phyloP scores from a whole-genome alignment of 2,113 vertebrate genomes.

The Limanda limanda region DNA sequence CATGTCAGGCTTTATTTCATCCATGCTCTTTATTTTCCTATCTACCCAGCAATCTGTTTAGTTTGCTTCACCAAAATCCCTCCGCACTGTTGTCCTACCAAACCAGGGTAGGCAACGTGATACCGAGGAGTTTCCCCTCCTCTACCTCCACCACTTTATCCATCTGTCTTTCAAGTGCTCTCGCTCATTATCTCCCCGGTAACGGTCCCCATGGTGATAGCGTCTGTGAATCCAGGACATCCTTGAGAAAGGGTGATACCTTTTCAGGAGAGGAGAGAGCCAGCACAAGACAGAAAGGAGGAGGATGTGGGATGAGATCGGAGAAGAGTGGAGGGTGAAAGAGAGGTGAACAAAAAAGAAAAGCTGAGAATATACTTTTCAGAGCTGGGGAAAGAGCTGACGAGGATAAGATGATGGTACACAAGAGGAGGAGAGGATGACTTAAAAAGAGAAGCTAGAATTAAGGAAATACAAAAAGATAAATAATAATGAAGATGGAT shows the following conservation, averaged over 20 bases:
- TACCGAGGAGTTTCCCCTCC: conserved; percentile 18
- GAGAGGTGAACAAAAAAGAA: conserved; percentile 3
- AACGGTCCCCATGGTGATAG: conserved; percentile 82
- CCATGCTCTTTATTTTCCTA: conserved; percentile 40
- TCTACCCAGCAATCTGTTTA: conserved; percentile 4
- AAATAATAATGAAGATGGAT: too few relatives aligned
- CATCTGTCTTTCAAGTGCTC: conserved; percentile 41
- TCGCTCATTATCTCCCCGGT: conserved; percentile 77
- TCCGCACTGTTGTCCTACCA: too few relatives aligned
- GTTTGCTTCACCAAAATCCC: background rate
- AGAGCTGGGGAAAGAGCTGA: background rate
- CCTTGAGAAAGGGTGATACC: conserved; percentile 80
- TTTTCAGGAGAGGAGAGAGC: conserved; percentile 61
- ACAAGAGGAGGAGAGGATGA: background rate
- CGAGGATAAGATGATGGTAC: background rate
- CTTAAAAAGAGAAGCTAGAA: background rate
- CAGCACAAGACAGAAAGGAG: conserved; percentile 23
- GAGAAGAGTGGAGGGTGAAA: conserved; percentile 4
- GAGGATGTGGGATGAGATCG: conserved; percentile 17
- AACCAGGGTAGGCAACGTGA: conserved; percentile 7
- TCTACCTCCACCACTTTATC: conserved; percentile 17
- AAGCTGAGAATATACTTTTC: conserved; percentile 5
- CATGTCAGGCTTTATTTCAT: conserved; percentile 3
- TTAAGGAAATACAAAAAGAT: background rate
- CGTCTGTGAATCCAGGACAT: conserved; percentile 79